phyloP scores from a whole-genome alignment of 1,140 invertebrate species.

The Paralvinella palmiformis region DNA sequence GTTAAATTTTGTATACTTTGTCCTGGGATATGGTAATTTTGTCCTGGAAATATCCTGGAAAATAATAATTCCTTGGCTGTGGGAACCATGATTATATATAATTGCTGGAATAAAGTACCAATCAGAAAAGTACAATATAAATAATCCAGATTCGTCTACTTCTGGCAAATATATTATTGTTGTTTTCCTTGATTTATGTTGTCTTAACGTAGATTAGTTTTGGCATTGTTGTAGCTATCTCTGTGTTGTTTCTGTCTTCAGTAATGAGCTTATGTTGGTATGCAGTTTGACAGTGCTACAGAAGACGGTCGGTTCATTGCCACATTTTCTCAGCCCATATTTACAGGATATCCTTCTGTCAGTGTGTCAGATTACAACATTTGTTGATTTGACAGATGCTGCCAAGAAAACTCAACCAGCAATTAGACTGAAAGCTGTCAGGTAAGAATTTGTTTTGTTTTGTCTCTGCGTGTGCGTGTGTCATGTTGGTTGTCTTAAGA shows the following conservation, averaged over 20 bases:
- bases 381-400: slow-evolving; percentile 16
- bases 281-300: slow-evolving; percentile 68
- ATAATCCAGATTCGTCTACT: too few species aligned
- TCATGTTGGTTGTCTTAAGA: too few species aligned
- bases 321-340: slow-evolving; percentile 77
- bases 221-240: not conserved
- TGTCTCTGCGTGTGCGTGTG: slow-evolving; percentile 50
- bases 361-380: slow-evolving; percentile 25
- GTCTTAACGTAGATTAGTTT: too few species aligned
- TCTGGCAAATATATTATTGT: too few species aligned
- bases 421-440: slow-evolving; percentile 28
- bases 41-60: too few species aligned
- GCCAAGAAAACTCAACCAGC: slow-evolving; percentile 6
- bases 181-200: too few species aligned
- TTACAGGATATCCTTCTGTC: slow-evolving; percentile 63
- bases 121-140: too few species aligned
- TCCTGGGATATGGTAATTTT: too few species aligned
- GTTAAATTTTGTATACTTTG: too few species aligned
- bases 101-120: too few species aligned
- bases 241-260: slow-evolving; percentile 36
- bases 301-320: slow-evolving; percentile 73
- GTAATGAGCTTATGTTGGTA: slow-evolving; percentile 52
- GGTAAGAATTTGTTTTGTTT: slow-evolving; percentile 32
- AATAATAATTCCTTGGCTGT: too few species aligned
- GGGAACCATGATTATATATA: too few species aligned